These are phyloP conservation scores for Muricea muricata DNA, from an alignment of 92 coral and sea anemone genomes.

Conservation along the genomic window DNA sequence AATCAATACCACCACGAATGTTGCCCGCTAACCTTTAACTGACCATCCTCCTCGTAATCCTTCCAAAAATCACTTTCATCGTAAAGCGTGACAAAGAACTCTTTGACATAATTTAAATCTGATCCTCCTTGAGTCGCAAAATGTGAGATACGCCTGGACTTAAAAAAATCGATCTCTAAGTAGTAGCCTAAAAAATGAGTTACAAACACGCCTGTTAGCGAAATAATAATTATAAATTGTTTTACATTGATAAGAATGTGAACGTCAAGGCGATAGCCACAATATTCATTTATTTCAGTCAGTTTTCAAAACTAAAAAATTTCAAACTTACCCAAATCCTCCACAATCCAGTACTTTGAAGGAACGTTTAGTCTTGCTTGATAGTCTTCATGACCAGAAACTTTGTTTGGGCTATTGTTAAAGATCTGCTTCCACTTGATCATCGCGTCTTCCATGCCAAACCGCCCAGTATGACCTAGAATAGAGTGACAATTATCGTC, in stretches of 20 bases:
- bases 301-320: not conserved
- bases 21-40: constrained; percentile 2
- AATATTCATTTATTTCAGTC: not conserved
- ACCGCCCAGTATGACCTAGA: not conserved
- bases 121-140: constrained; percentile 25
- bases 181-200: not conserved
- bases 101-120: not conserved
- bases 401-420: not conserved
- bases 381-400: not conserved
- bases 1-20: not conserved
- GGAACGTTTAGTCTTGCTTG: not conserved
- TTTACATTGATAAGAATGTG: too few relatives aligned
- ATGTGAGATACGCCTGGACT: not conserved
- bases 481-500: not conserved
- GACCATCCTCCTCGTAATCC: constrained; percentile 5
- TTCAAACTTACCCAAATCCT: not conserved
- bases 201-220: too few relatives aligned
- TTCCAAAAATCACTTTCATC: not conserved
- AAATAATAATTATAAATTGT: too few relatives aligned
- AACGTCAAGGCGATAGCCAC: too few relatives aligned
- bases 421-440: not conserved
- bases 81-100: not conserved
- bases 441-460: not conserved
- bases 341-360: not conserved
- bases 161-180: not conserved